Conservation (phyloP, 2,888 invertebrate species). For the Ophion obscuratus region DNA sequence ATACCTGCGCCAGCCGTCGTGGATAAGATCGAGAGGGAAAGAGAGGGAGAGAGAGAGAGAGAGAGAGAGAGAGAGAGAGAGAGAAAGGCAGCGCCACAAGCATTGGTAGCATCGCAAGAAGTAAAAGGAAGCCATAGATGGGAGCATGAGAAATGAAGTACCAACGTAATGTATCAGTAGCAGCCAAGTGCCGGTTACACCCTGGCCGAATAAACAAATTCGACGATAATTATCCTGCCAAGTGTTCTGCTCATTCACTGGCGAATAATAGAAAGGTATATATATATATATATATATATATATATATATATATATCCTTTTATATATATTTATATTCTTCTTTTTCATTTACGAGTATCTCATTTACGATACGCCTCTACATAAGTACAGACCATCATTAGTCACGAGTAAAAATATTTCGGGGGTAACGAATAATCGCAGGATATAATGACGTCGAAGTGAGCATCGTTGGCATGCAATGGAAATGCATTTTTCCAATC, state of each 20-base stretch:
- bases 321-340: constrained; percentile 7
- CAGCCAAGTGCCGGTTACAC: constrained; percentile 79
- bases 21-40: constrained; percentile 8
- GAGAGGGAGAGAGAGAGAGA: no score
- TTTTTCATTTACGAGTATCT: background rate
- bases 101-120: background rate
- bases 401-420: no score
- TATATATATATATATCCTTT: constrained; percentile 7
- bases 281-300: background rate
- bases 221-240: constrained; percentile 65
- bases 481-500: background rate
- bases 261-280: constrained; percentile 41
- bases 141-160: constrained; percentile 23
- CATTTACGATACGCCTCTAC: no score
- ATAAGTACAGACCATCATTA: no score
- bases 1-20: constrained; percentile 24
- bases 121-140: background rate
- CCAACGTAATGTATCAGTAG: constrained; percentile 73
- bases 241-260: constrained; percentile 44
- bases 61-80: no score
- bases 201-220: constrained; percentile 74
- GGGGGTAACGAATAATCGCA: no score
- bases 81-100: background rate
- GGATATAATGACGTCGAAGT: no score
- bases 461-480: background rate